Base-by-base conservation (phyloP, 1,140 invertebrate genomes). In the Trachymyrmex cornetzi region DNA sequence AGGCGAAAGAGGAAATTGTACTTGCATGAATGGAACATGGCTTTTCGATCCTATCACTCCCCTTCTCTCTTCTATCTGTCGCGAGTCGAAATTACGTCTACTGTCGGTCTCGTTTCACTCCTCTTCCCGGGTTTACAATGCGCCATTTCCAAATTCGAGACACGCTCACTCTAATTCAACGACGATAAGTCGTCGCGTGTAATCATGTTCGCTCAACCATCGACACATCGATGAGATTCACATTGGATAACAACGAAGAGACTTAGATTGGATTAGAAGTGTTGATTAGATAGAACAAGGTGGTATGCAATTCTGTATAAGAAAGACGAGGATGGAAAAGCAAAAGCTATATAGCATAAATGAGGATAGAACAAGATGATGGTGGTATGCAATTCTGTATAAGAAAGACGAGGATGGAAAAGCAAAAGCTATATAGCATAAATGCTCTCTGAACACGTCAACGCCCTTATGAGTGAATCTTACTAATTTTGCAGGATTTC, bases 261-360 rank as follows among this genome's bases (percentile, higher is more conserved):
- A 22, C 50, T 9, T 34, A 34, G 19, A 71, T 71, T 34, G 9
- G 50, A 81, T 81, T 81, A 81, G 48, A 69, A 12, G 22, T 24
- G 19, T 30, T 81, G 66, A 81, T 81, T 81, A 81, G 48, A 81
- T 71, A 48, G 66, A 71, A 81, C 64, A 71, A 55, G 27, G n/a
- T 12, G 44, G 19, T 55, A 22, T 34, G 53, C 14, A 27, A 71
- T 24, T 72, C 24, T 24, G 66, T 7, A 38, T 71, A 57, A 81
- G 79, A 71, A 19, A 71, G 22, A 69, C 9, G 22, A n/a, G 53
- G 30, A 22, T 64, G 14, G n/a, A 30, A 27, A 24, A 30, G n/a
- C 22, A 55, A 57, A 44, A 48, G 44, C 16, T 63, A 24, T 44
- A 63, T 3, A 34, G 1, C 38, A 27, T 77, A 27, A 75, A 66